Conservation (phyloP, 2,113 vertebrate species). For the Tachysurus fulvidraco region DNA sequence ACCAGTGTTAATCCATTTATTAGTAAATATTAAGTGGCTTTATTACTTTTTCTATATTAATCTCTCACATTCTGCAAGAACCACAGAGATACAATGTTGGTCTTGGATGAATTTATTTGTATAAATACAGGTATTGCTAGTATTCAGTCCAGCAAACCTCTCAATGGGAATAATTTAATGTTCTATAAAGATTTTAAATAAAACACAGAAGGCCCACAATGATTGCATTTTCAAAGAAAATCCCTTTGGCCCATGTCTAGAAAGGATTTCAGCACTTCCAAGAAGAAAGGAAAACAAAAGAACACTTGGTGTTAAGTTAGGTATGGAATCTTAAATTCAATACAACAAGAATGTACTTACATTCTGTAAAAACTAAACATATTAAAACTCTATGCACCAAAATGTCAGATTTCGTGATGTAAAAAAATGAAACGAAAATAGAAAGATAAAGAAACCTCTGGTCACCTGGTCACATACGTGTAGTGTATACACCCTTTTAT, state of each 20-base stretch:
- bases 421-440: background rate
- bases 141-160: conserved; percentile 54
- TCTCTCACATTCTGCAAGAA: background rate
- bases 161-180: conserved; percentile 52
- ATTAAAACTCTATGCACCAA: background rate
- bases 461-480: background rate
- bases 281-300: conserved; percentile 13
- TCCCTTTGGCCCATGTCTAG: conserved; percentile 32
- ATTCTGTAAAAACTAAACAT: background rate
- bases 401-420: background rate
- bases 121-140: conserved; percentile 63
- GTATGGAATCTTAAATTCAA: background rate
- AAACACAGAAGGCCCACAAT: conserved; percentile 15
- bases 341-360: background rate
- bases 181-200: conserved; percentile 35
- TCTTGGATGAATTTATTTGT: conserved; percentile 55
- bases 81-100: conserved; percentile 37
- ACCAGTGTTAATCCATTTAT: background rate
- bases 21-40: background rate
- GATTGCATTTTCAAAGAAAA: conserved; percentile 26
- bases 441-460: background rate
- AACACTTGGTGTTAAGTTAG: conserved; percentile 45
- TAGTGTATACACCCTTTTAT: background rate
- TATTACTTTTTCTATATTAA: background rate
- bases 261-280: conserved; percentile 36